A percentile compares a stretch with the other conserved stretches of the same genome.
phyloP scores from a whole-genome alignment of 2,888 invertebrate genomes.

The Rhingia rostrata region DNA sequence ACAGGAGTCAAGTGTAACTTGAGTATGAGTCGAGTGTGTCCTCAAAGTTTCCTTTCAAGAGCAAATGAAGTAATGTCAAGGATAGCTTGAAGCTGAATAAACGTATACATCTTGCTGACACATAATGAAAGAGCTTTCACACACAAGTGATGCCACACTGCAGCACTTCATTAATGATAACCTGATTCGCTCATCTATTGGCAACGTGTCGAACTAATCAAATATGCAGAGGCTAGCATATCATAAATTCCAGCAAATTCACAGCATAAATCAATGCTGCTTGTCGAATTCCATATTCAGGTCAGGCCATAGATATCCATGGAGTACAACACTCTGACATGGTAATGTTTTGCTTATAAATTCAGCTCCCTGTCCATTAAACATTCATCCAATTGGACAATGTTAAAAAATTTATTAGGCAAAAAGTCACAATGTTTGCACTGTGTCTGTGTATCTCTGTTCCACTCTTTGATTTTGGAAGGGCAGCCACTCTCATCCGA shows the following conservation, averaged over 20 bases:
- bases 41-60: constrained; percentile 66
- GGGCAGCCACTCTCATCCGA: background rate
- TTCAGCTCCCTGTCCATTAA: constrained; percentile 21
- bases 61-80: constrained; percentile 70
- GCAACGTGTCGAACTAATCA: constrained; percentile 53
- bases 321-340: constrained; percentile 20
- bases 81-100: constrained; percentile 52
- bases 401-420: constrained; percentile 18
- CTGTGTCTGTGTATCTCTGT: background rate
- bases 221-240: constrained; percentile 21
- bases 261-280: constrained; percentile 54
- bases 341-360: constrained; percentile 38
- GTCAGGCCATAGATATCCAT: constrained; percentile 21
- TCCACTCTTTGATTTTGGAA: background rate
- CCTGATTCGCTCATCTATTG: constrained; percentile 27
- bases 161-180: constrained; percentile 41
- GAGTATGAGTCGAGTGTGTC: constrained; percentile 58
- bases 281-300: constrained; percentile 18
- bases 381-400: constrained; percentile 52
- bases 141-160: constrained; percentile 14
- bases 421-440: background rate
- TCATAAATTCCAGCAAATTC: constrained; percentile 22
- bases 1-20: constrained; percentile 21
- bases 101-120: constrained; percentile 14
- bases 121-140: constrained; percentile 20